Evolutionary conservation across 1,140 invertebrate species (phyloP), one percentile per base, ranked within the genome.

Genomic region (Drosophila sp.): DNA sequence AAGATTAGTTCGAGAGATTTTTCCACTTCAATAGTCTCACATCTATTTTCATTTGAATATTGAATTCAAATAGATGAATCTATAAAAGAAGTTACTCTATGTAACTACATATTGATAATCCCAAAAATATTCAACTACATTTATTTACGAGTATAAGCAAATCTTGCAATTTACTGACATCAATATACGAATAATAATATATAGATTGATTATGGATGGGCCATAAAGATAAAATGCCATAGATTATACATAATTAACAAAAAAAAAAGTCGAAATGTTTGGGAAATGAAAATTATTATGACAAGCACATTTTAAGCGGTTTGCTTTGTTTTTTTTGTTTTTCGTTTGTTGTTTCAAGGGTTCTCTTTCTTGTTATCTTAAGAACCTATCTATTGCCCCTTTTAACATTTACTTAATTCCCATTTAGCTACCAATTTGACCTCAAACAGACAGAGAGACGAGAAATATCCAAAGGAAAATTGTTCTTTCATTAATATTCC

Each of bases 361-460:
- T 50, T 50, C 41, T 44, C n/a, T n/a, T 7, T 17, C 3, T 27
- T 50, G 23, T 50, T 50, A 50, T 50, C 44, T 50, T 10, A 25
- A 50, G 23, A 27, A 27, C 44, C 44, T 50, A 50, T 50, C 44
- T 50, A 50, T 50, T 50, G 44, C 44, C 44, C 25, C 44, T 50
- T 50, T 50, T 50, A 50, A 50, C 44, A 50, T 50, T 50, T 10
- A 50, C 23, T 50, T 76, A 76, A 76, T 70, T 70, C 54, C 54
- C 80, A 65, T 72, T 68, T 75, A 79, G 82, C 83, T 86, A 86
- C 82, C 79, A 82, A 65, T 76, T 86, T 82, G 82, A 79, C 75
- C 82, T 58, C 58, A 62, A 80, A 56, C 3, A 38, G 10, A 11
- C 3, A 38, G 11, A 38, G 8, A 38, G 35, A 11, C 10, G 11